phyloP scores from a whole-genome alignment of 2,113 vertebrate genomes.

The Stomatorhinus ivindoensis region DNA sequence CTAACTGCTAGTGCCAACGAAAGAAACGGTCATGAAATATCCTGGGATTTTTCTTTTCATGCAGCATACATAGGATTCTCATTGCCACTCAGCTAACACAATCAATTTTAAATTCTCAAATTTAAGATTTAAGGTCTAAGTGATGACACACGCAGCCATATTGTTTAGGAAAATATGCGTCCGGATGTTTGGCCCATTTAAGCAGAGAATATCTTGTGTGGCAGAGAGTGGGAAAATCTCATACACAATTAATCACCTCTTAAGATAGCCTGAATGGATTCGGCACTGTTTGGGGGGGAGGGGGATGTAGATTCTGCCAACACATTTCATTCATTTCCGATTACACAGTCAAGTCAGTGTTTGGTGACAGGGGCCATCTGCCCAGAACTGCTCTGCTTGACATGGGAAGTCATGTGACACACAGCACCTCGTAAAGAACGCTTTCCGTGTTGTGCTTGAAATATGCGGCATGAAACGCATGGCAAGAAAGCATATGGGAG shows the following conservation, averaged over 20 bases:
- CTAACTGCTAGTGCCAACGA: not conserved
- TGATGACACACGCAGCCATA: not conserved
- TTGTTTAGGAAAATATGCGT: not conserved
- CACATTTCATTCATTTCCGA: constrained; percentile 5
- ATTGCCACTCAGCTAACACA: not conserved
- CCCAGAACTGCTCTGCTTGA: not conserved
- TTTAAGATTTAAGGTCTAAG: not conserved
- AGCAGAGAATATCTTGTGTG: not conserved
- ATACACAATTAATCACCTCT: not conserved
- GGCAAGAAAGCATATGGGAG: not conserved
- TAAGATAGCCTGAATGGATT: not conserved
- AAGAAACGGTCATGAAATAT: not conserved
- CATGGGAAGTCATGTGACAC: not conserved
- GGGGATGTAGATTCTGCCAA: not conserved
- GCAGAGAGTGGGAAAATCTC: not conserved
- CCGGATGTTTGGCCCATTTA: not conserved
- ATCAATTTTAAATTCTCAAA: not conserved
- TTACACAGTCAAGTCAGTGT: not conserved
- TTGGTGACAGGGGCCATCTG: not conserved
- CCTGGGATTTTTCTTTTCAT: not conserved
- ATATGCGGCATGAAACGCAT: not conserved
- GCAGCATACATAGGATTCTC: not conserved
- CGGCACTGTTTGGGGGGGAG: not conserved
- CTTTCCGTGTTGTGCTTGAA: not conserved
- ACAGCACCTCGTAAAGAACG: not conserved